Evolutionary conservation across 2,888 invertebrate species (phyloP).

Genomic region (Hirtodrosophila duncani): DNA sequence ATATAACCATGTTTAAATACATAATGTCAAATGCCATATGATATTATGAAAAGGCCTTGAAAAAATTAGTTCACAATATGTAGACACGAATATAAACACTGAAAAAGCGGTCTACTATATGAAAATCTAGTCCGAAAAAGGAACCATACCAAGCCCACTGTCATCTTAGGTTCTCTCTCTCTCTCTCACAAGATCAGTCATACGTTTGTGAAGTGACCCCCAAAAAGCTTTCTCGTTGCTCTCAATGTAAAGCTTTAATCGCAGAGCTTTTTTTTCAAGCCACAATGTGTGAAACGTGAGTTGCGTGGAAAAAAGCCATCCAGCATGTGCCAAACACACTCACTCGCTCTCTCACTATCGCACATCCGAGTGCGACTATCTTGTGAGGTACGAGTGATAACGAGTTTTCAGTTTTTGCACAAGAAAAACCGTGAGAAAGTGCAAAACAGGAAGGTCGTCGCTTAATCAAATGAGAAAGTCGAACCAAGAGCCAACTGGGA

Average conservation of each 20-base stretch:
- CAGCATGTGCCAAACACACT: conserved; percentile 6
- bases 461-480: conserved; percentile 61
- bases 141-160: too few species aligned
- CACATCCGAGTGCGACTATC: conserved; percentile 1
- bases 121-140: too few species aligned
- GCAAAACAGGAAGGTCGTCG: conserved; percentile 57
- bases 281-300: conserved; percentile 8
- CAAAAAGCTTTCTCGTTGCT: background rate
- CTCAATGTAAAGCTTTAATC: conserved; percentile 26
- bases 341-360: conserved; percentile 8
- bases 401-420: conserved; percentile 47
- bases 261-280: too few species aligned
- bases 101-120: too few species aligned
- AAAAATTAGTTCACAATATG: too few species aligned
- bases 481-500: too few species aligned
- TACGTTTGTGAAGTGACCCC: too few species aligned
- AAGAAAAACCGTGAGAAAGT: conserved; percentile 58
- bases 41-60: too few species aligned
- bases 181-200: background rate
- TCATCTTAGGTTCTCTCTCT: too few species aligned
- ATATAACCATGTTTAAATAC: too few species aligned
- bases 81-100: too few species aligned
- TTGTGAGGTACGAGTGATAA: conserved; percentile 39
- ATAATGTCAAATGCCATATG: too few species aligned
- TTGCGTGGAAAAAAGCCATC: conserved; percentile 13